Percentiles rank a stretch among this genome's conserved stretches.
These are phyloP conservation scores for Piaya cayana DNA, from an alignment of 2,113 vertebrate species.

Conservation along the genomic window DNA sequence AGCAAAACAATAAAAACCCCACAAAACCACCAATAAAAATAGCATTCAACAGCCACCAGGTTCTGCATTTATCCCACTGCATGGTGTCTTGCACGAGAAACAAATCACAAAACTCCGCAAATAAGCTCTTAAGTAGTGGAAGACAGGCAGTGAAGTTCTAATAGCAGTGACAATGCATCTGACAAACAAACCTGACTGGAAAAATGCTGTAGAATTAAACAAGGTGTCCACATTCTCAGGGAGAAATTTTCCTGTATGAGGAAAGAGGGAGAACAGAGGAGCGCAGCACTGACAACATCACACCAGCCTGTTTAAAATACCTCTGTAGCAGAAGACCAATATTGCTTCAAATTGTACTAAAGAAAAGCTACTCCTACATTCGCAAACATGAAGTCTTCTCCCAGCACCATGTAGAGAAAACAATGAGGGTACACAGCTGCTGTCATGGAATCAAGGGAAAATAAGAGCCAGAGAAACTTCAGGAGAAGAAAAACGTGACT, in stretches of 20 bases:
- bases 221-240: background rate
- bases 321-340: background rate
- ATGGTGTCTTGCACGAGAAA: background rate
- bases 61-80: background rate
- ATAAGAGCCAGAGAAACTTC: background rate
- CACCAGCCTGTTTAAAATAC: background rate
- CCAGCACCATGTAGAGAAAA: background rate
- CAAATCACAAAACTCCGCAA: background rate
- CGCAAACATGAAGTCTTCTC: background rate
- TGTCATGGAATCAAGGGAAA: background rate
- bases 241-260: background rate
- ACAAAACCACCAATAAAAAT: too few relatives aligned
- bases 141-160: background rate
- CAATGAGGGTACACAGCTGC: background rate
- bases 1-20: background rate
- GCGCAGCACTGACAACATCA: accelerated
- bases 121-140: background rate
- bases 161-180: background rate
- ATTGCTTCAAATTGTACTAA: background rate
- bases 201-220: background rate
- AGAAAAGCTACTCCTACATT: background rate
- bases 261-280: background rate
- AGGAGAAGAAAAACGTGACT: background rate
- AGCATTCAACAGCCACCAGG: background rate
- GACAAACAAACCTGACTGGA: background rate